Conservation (phyloP, 2,113 vertebrate genomes). For the Oncorhynchus keta region DNA sequence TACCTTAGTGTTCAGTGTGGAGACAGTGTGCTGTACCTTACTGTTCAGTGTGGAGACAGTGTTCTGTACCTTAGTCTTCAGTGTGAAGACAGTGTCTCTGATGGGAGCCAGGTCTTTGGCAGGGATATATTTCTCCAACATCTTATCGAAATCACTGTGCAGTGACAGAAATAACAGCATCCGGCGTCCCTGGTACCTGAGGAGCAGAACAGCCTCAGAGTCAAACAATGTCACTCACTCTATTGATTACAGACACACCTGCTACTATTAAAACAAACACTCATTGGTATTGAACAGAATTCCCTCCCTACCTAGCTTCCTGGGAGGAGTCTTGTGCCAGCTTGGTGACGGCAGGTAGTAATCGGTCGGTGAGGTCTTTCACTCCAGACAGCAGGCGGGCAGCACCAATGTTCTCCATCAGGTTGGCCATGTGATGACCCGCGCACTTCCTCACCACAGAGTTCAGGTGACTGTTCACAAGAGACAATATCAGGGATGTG, state of each 20-base stretch:
- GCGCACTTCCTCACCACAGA: conserved; percentile 84
- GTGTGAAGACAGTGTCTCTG: conserved; percentile 80
- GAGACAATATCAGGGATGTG: neutral
- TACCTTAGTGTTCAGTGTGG: neutral
- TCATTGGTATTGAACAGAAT: too few relatives aligned
- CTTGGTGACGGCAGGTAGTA: conserved; percentile 81
- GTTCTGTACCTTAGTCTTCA: conserved; percentile 83
- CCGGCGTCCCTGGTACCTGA: conserved; percentile 87
- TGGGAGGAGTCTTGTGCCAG: conserved; percentile 89
- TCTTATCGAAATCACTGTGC: conserved; percentile 87
- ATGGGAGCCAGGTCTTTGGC: conserved; percentile 85
- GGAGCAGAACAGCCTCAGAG: neutral
- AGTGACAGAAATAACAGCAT: conserved; percentile 87
- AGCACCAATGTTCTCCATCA: conserved; percentile 80
- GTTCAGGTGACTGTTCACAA: conserved; percentile 83
- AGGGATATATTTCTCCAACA: conserved; percentile 83
- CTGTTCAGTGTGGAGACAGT: neutral
- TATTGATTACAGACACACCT: neutral
- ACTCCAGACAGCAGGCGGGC: conserved; percentile 77
- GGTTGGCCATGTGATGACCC: conserved; percentile 81
- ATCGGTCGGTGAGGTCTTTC: conserved; percentile 78
- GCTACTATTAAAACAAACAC: too few relatives aligned
- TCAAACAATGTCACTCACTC: neutral
- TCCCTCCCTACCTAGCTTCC: conserved; percentile 81
- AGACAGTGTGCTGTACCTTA: neutral